Base-by-base conservation (phyloP, 2,888 invertebrate species). In the Phorcus lineatus region DNA sequence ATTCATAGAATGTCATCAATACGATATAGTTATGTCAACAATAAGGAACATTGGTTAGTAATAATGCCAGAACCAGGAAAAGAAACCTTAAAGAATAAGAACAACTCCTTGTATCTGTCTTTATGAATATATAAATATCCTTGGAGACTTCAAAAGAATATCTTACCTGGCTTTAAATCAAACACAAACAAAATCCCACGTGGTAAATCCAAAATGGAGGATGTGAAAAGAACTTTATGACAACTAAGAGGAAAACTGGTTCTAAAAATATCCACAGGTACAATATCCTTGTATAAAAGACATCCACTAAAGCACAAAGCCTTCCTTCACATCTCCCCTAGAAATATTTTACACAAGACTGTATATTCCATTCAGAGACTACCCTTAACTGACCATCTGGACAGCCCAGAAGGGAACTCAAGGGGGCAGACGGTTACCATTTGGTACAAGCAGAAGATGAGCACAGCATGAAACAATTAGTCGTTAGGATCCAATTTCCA, bases 381-480 rank as follows among this genome's bases (percentile, higher is more conserved):
- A n/a, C 9, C 70, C 28, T 31, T 19, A 16, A 24, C 19, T 11
- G 36, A 70, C n/a, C n/a, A 36, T 19, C 36, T 70, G 70, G 16
- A 19, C 40, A 40, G 70, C 36, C 40, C 70, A 31, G 40, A 36
- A 40, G 62, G 62, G 24, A 17, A 62, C 28, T 36, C 70, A 36
- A 31, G 19, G 36, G 70, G 36, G n/a, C 16, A 70, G n/a, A 16
- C 28, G n/a, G 70, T 19, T 70, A 40, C 70, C 70, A 70, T 40
- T 36, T 57, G 57, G 57, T 22, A 24, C 6, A 22, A 70, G 36
- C 36, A 31, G 19, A 70, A 70, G 36, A 31, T 36, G 70, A 19
- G 19, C 70, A 31, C 70, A 70, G 40, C 40, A n/a, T n/a, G 70
- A 70, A 70, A 40, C 70, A 70, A 70, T 70, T 70, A 70, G 70